Evolutionary conservation across 2,113 vertebrate species (phyloP), one percentile per base, ranked within the genome.

Genomic region (Aramus guarauna): DNA sequence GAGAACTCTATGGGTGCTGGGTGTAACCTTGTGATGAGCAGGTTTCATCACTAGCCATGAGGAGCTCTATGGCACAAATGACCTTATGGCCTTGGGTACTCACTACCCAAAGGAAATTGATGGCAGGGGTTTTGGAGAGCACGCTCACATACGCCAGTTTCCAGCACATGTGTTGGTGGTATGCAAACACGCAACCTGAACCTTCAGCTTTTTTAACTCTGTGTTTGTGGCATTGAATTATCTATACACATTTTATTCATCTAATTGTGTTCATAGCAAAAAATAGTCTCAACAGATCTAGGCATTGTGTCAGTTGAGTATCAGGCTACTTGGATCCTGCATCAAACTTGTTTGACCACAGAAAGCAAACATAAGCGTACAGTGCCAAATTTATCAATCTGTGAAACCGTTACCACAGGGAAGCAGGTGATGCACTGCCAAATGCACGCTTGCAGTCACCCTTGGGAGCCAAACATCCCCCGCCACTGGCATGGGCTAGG

Each of bases 121-220:
- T 19, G 18, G 36, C 17, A 74, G 26, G 9, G 9, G 3, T 29
- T 86, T 86, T 85, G 43, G 19, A 52, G 32, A 75, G 30, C 21
- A 39, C n/a, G n/a, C n/a, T 60, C 45, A 20, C 17, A 53, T 11
- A 19, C 15, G 45, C 4, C 1, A 1, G 8, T 27, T 84, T 55
- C 36, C 24, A 71, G 12, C 32, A 63, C 0, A 0, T 11, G 8
- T 6, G 1, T 9, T 15, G 0, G 29, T 45, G 17, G 5, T n/a
- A 26, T 13, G 36, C 50, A 71, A 79, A 62, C 32, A 29, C 26
- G 24, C 20, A 81, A 60, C 17, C 36, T 56, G 27, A 91, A 45
- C 9, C 41, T 4, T n/a, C 48, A 68, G 3, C 21, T 82, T 78
- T 66, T 76, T n/a, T 15, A 79, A 9, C 34, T 56, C 4, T 27